These are phyloP conservation scores for Wasmannia auropunctata DNA, from an alignment of 1,140 invertebrate species.

Conservation along the genomic window DNA sequence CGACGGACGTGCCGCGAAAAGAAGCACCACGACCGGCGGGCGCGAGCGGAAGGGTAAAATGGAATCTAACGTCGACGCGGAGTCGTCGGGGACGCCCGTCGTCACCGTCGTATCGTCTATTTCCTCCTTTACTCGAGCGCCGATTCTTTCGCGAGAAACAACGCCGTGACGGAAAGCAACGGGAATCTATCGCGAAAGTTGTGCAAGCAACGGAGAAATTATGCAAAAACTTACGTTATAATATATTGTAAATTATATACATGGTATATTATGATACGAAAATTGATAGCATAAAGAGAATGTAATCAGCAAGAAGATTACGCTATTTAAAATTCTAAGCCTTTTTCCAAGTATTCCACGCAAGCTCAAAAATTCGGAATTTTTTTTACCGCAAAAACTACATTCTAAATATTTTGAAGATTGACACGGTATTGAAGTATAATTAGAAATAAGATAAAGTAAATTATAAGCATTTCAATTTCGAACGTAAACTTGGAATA, in stretches of 20 bases:
- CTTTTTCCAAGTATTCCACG: too few species aligned
- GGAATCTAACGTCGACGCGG: constrained; percentile 29
- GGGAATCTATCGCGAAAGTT: neutral
- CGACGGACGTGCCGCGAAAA: constrained; percentile 44
- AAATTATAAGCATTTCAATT: too few species aligned
- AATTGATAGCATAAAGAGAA: too few species aligned
- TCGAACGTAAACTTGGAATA: neutral
- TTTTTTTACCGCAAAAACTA: too few species aligned
- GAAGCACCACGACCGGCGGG: neutral
- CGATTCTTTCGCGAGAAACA: neutral
- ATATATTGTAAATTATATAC: neutral
- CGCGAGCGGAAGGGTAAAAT: constrained; percentile 44
- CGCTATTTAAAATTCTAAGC: too few species aligned
- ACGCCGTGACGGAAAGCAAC: neutral
- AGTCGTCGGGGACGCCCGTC: constrained; percentile 17
- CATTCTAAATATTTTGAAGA: too few species aligned
- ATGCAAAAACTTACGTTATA: neutral
- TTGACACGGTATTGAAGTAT: too few species aligned
- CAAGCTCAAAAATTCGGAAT: too few species aligned
- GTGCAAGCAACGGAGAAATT: neutral
- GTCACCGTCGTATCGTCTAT: constrained; percentile 14
- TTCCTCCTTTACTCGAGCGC: neutral
- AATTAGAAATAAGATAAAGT: too few species aligned
- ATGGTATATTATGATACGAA: too few species aligned
- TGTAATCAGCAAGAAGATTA: too few species aligned